Conservation (phyloP, 2,888 invertebrate genomes). For the Bimastos eiseni region DNA sequence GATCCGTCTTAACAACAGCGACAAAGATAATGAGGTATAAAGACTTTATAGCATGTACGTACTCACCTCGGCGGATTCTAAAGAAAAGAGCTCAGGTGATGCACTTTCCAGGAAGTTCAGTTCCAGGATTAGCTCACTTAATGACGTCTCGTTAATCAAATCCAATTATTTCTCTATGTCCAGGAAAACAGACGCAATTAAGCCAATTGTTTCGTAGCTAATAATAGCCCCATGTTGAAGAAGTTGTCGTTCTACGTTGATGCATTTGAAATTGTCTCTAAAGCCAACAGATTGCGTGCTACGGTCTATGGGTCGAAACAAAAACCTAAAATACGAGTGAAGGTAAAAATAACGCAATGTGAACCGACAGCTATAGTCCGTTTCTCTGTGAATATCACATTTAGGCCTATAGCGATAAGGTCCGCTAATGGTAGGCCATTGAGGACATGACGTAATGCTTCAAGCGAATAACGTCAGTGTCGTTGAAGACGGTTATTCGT, state of each 20-base stretch:
- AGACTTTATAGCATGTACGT: too few species aligned
- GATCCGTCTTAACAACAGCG: too few species aligned
- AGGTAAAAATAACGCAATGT: not conserved
- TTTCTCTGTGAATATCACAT: not conserved
- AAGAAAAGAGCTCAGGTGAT: not conserved
- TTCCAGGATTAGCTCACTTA: not conserved
- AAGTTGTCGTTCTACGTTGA: not conserved
- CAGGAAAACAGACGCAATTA: not conserved
- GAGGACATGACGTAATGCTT: not conserved
- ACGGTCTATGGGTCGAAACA: not conserved
- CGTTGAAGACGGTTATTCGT: not conserved
- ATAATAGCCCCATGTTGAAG: not conserved
- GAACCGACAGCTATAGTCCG: not conserved
- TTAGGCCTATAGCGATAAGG: not conserved
- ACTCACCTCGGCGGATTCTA: not conserved
- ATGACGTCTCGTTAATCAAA: not conserved
- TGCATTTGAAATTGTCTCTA: not conserved
- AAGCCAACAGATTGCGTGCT: not conserved
- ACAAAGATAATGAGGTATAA: too few species aligned
- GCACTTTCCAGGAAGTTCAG: not conserved
- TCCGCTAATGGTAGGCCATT: constrained; percentile 13
- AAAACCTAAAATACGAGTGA: not conserved
- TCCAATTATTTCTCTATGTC: not conserved
- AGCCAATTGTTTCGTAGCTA: not conserved
- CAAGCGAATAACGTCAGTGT: not conserved